A percentile compares a stretch with the other conserved stretches of the same genome.
Conservation (phyloP, 2,888 invertebrate genomes). For the Drosophila percnosoma region DNA sequence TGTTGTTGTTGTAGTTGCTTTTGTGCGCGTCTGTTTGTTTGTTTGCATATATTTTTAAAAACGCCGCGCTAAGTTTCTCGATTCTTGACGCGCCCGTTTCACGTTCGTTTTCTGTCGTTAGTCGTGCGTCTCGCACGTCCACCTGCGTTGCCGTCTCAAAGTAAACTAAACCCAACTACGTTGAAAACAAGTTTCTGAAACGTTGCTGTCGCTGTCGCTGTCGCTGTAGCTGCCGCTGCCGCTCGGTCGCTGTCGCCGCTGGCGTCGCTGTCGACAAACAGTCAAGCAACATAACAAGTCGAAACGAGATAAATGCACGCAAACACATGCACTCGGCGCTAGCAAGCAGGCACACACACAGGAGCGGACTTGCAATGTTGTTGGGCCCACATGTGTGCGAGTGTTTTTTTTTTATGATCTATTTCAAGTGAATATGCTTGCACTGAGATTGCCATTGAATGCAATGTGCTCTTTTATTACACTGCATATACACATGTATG, state of each 20-base stretch:
- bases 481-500: not conserved
- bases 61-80: slow-evolving; percentile 61
- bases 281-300: slow-evolving; percentile 67
- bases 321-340: slow-evolving; percentile 43
- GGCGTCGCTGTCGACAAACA: slow-evolving; percentile 37
- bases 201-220: slow-evolving; percentile 42
- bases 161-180: slow-evolving; percentile 82
- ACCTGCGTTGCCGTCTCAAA: slow-evolving; percentile 83
- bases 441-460: not conserved
- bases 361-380: slow-evolving; percentile 32
- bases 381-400: slow-evolving; percentile 20
- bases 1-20: slow-evolving; percentile 31
- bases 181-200: slow-evolving; percentile 84
- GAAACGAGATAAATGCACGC: slow-evolving; percentile 67
- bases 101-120: slow-evolving; percentile 39
- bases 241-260: slow-evolving; percentile 21
- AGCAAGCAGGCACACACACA: slow-evolving; percentile 37
- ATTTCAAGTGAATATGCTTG: slow-evolving; percentile 11
- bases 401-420: not conserved
- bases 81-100: slow-evolving; percentile 55
- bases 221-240: slow-evolving; percentile 1
- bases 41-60: slow-evolving; percentile 53
- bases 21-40: slow-evolving; percentile 17
- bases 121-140: slow-evolving; percentile 74
- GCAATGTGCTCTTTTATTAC: not conserved